Percentiles rank a stretch among this genome's conserved stretches.
phyloP scores from a whole-genome alignment of 2,797 vertebrate species.

The Carduelis carduelis region DNA sequence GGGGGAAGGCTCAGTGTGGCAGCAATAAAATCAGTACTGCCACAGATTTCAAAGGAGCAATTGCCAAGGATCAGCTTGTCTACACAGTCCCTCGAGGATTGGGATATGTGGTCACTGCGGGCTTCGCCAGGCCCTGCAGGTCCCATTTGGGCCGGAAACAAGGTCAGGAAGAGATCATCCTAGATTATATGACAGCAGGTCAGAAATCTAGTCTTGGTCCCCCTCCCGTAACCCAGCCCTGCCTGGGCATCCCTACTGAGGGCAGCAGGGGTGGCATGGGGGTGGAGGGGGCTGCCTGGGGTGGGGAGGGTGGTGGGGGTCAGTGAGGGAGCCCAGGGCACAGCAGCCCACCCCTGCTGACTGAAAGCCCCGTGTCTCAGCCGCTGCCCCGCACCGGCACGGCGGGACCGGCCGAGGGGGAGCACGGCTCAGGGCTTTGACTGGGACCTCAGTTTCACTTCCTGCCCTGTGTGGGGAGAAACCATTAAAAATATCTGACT shows the following conservation, averaged over 20 bases:
- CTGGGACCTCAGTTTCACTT: constrained; percentile 76
- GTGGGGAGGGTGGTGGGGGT: rapidly evolving
- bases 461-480: constrained; percentile 70
- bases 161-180: not conserved
- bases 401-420: not conserved
- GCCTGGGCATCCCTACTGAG: rapidly evolving
- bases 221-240: not conserved
- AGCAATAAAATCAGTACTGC: not conserved
- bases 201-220: not conserved
- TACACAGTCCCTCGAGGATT: not conserved
- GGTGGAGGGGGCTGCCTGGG: rapidly evolving
- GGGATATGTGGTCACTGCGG: rapidly evolving
- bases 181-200: not conserved
- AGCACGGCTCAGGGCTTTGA: constrained; percentile 31
- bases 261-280: rapidly evolving
- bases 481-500: constrained; percentile 80
- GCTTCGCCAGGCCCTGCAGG: not conserved
- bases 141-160: not conserved
- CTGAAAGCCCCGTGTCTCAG: not conserved
- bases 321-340: not conserved
- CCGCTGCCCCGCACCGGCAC: rapidly evolving
- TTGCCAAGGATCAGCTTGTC: not conserved
- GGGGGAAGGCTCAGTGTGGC: not conserved
- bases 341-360: not conserved
- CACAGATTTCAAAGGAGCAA: not conserved